phyloP scores from a whole-genome alignment of 2,797 vertebrate genomes.

The Crenuchus spilurus region DNA sequence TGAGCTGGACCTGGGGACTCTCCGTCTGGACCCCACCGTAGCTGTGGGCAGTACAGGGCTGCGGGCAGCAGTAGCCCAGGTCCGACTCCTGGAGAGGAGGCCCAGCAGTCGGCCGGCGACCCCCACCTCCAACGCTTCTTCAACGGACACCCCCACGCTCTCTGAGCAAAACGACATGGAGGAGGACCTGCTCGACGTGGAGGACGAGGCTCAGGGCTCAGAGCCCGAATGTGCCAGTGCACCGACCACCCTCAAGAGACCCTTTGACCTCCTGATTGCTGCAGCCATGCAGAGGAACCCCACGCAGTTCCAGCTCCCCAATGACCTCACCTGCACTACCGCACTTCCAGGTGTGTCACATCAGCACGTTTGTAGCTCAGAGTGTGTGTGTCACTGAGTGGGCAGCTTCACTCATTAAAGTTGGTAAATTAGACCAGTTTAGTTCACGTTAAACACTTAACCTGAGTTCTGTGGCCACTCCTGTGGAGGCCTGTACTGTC shows the following conservation, averaged over 20 bases:
- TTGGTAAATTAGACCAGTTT: too few relatives aligned
- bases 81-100: constrained; percentile 90
- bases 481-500: too few relatives aligned
- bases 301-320: constrained; percentile 96
- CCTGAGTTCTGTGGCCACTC: too few relatives aligned
- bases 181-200: constrained; percentile 88
- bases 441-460: too few relatives aligned
- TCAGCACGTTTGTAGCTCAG: too few relatives aligned
- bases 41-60: constrained; percentile 64
- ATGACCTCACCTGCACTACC: constrained; percentile 95
- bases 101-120: constrained; percentile 94
- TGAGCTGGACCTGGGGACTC: constrained; percentile 84
- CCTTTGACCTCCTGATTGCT: constrained; percentile 95
- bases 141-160: constrained; percentile 88
- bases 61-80: constrained; percentile 86
- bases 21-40: constrained; percentile 73
- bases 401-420: too few relatives aligned
- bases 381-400: too few relatives aligned
- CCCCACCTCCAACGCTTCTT: constrained; percentile 92
- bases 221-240: constrained; percentile 83
- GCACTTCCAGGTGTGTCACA: constrained; percentile 95
- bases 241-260: constrained; percentile 84
- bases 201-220: constrained; percentile 86
- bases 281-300: constrained; percentile 98
- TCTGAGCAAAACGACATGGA: constrained; percentile 96